Percentiles rank a stretch among this genome's conserved stretches.
These are phyloP conservation scores for Coilia nasus DNA, from an alignment of 2,797 vertebrate species.

Conservation along the genomic window DNA sequence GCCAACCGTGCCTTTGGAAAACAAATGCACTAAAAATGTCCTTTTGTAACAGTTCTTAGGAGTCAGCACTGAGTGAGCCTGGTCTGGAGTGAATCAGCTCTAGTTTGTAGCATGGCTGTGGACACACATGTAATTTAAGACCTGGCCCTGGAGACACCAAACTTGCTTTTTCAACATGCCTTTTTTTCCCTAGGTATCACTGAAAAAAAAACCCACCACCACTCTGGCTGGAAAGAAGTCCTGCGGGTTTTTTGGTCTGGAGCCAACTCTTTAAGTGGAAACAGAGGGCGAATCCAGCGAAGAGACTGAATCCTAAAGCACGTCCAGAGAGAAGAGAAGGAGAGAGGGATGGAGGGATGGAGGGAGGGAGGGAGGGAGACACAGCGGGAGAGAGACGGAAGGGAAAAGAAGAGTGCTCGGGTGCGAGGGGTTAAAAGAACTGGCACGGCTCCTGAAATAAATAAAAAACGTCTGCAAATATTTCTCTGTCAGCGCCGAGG, in stretches of 20 bases:
- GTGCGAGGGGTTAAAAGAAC: constrained; percentile 11
- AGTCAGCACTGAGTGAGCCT: background rate
- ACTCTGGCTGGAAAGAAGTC: constrained; percentile 15
- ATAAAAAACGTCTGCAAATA: constrained; percentile 25
- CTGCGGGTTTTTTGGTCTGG: constrained; percentile 5
- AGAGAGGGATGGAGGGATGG: background rate
- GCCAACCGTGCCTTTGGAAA: background rate
- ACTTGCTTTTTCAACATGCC: constrained; percentile 1
- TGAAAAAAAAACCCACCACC: background rate
- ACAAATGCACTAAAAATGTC: background rate
- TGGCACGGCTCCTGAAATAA: background rate
- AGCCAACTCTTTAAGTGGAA: constrained; percentile 24
- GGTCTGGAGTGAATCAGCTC: constrained; percentile 8
- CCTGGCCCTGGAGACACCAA: background rate
- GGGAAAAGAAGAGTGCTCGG: background rate
- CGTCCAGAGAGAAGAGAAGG: background rate
- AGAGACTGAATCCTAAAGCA: background rate
- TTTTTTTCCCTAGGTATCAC: background rate
- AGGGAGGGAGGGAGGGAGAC: background rate
- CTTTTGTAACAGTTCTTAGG: background rate
- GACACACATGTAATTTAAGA: constrained; percentile 21
- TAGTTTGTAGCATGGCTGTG: background rate
- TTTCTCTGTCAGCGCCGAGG: constrained; percentile 11
- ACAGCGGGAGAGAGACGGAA: background rate
- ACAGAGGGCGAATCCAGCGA: constrained; percentile 15